Evolutionary conservation across 64 coral and sea anemone genomes (phyloP), one percentile per base, ranked within the genome.

Genomic region (Actinia equina): DNA sequence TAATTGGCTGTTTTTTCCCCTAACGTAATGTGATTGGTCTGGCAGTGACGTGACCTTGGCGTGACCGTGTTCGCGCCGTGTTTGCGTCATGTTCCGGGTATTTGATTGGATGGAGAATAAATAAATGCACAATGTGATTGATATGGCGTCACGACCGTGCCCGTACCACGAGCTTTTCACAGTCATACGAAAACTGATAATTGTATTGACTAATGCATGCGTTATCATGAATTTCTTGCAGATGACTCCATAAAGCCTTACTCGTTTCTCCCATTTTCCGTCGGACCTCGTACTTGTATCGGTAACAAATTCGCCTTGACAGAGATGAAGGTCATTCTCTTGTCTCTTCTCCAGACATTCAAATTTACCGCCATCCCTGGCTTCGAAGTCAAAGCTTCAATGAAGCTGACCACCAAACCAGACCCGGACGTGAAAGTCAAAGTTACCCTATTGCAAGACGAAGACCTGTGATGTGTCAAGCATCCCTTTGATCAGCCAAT

Each of bases 261-360:
- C 74, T 30, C 76, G 10, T 89, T 86, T 70, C 11, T 94, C 19
- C 92, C 92, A 5, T 94, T 94, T 61, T 94, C 92, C 3, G 59
- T 57, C 89, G 92, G 92, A 8, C 92, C 92, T 55, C 88, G 92
- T 7, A 62, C 77, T 58, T 90, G 88, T 59, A 94, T 90, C 62
- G 92, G 88, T 37, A 70, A 94, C 37, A 94, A 90, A 54, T 86
- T 89, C 9, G 88, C 92, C 17, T 58, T 87, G 88, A 79, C 79
- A 15, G 77, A 94, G 88, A 89, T 94, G 79, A 89, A 86, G 42
- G 53, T 77, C 52, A 56, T 87, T n/a, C 52, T 93, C 30, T 80
- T 81, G 8, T 80, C 71, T 15, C 79, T 93, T 19, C 26, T 93
- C 4, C 82, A 82, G 42, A 79, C 71, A 52, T 94, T 94, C 52